Evolutionary conservation across 2,113 vertebrate species (phyloP), one percentile per base, ranked within the genome.

Genomic region (Dendrocopos noguchii): DNA sequence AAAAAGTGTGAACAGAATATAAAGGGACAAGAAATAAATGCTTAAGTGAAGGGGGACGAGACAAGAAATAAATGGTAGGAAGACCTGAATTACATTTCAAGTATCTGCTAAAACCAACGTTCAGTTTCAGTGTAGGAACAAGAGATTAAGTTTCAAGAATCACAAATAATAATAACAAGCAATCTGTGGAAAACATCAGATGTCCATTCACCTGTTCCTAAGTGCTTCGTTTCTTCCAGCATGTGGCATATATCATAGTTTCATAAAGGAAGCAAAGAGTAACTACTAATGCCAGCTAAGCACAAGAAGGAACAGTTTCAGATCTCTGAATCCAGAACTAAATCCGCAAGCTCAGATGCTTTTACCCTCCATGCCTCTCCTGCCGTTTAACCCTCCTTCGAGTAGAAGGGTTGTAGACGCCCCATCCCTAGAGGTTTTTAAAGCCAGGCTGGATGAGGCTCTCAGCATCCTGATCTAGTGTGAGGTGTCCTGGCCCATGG

Each of bases 171-270:
- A 10, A 64, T 59, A 94, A n/a, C n/a, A n/a, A n/a, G 10, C 27
- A 52, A 47, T 10, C 3, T 3, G 2, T 15, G 15, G 22, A 76
- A 57, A 44, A 34, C 0, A 1, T 50, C 9, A 56, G 10, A 15
- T 9, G 13, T 8, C 27, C 22, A 15, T 39, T 55, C 34, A 39
- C 12, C 16, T 29, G n/a, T 1, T n/a, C n/a, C n/a, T n/a, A n/a
- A n/a, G n/a, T n/a, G n/a, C n/a, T n/a, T n/a, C n/a, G n/a, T n/a
- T n/a, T n/a, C n/a, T n/a, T n/a, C n/a, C n/a, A n/a, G n/a, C n/a
- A n/a, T n/a, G 6, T 3, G 0, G 15, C 12, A 82, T 16, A 17
- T 9, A 42, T 8, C 19, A 47, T 7, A 53, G 29, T 68, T 95
- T 88, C 86, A 84, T 15, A 88, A 53, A 75, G 57, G 33, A 90